Percentiles rank a stretch among this genome's conserved stretches.
Evolutionary conservation across 2,797 vertebrate species (phyloP).

Genomic region (Myotis daubentonii): DNA sequence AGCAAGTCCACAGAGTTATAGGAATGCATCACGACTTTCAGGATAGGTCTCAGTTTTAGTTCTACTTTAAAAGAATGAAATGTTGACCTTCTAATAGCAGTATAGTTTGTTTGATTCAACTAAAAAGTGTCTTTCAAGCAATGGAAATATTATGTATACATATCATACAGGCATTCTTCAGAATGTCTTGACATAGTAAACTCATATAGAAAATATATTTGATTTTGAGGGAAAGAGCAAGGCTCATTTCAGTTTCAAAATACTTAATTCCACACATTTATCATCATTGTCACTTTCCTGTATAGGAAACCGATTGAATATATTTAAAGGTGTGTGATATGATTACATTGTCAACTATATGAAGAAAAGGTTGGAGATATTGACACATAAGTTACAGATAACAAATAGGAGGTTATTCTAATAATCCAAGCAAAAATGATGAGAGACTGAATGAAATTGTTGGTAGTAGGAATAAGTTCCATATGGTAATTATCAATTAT

Average conservation of each 20-base stretch:
- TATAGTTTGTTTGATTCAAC: neutral
- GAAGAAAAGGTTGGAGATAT: neutral
- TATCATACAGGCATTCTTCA: neutral
- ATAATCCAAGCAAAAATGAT: neutral
- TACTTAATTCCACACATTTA: neutral
- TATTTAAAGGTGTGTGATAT: neutral
- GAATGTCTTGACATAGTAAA: neutral
- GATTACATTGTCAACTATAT: neutral
- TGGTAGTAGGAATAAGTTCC: neutral
- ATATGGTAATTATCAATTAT: constrained; percentile 42
- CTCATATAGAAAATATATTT: neutral
- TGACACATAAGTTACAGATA: neutral
- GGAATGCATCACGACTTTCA: neutral
- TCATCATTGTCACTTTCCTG: neutral
- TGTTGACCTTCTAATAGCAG: neutral
- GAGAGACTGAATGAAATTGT: neutral
- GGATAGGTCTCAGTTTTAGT: neutral
- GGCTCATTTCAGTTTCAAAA: neutral
- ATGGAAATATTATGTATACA: neutral
- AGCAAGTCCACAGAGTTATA: neutral
- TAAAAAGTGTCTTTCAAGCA: neutral
- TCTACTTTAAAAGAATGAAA: constrained; percentile 12
- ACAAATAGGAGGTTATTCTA: neutral
- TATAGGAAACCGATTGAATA: neutral
- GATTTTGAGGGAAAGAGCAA: neutral